Evolutionary conservation across 2,888 invertebrate genomes (phyloP), one percentile per base, ranked within the genome.

Genomic region (Clistopyga incitator): DNA sequence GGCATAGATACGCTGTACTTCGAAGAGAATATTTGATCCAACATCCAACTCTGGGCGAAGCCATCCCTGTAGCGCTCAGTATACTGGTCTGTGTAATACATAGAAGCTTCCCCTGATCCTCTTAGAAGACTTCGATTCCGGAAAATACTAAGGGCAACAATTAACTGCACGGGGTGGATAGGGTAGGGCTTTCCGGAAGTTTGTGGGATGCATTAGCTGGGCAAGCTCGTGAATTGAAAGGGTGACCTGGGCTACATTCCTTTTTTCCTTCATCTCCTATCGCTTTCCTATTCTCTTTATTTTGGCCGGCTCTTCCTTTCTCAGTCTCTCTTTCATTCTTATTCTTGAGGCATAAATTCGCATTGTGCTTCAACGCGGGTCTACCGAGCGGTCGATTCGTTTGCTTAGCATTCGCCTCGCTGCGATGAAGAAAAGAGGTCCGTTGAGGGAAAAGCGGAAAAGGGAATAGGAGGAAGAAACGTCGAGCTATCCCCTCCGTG

Each of bases 381-480:
- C 52, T 76, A 52, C 70, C 70, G 67, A 64, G 70, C 70, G 77
- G 79, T 86, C 86, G 87, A 88, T 88, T 86, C 87, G 86, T 86
- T 87, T 88, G 87, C 86, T 90, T 90, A 88, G 89, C 89, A 89
- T 90, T 89, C 90, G 88, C 82, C 85, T 83, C 86, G 87, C 83
- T 65, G 54, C 72, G 76, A 74, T 79, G 54, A 50, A 84, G 74
- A 56, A 77, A 79, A 79, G 82, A 82, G 79, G 72, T 82, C 64
- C 72, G 76, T 59, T 72, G 72, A 82, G 72, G 76, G 76, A 82
- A 84, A 81, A 79, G 61, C 65, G 56, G 81, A 79, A 54, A 61
- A 52, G 50, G 52, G 20, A 23, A 59, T 50, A 56, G 54, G 59
- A 78, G 77, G 75, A 25, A 50, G 72, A 61, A 80, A 74, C 54